Conservation (phyloP, 2,797 vertebrate genomes). For the Hyperoplus lanceolatus region DNA sequence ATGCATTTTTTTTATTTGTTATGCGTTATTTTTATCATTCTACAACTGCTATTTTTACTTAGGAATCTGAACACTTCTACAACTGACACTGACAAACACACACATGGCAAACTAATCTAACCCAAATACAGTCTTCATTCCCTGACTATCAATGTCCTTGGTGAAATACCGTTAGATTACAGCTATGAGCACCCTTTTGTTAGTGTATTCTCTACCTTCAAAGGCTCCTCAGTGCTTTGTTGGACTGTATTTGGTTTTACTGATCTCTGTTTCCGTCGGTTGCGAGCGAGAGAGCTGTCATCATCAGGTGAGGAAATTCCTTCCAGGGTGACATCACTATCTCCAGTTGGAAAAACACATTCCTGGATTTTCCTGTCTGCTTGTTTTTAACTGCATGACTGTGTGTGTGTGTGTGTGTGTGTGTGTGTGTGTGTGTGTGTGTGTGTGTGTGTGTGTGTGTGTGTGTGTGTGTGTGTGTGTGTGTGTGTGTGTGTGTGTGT, state of each 20-base stretch:
- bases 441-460: neutral
- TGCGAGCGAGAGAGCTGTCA: conserved; percentile 49
- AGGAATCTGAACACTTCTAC: neutral
- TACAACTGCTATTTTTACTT: neutral
- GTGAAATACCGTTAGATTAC: neutral
- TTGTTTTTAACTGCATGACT: conserved; percentile 15
- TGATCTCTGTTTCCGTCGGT: conserved; percentile 12
- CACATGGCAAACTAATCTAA: neutral
- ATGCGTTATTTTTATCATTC: neutral
- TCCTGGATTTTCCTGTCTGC: conserved; percentile 24
- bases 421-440: conserved; percentile 1
- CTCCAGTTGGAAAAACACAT: conserved; percentile 56
- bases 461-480: neutral
- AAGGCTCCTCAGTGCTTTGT: conserved; percentile 2
- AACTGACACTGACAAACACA: neutral
- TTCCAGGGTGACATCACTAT: conserved; percentile 57
- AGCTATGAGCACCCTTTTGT: too few relatives aligned
- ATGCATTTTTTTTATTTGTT: neutral
- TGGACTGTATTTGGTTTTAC: conserved; percentile 1
- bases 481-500: conserved; percentile 3
- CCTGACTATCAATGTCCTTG: neutral
- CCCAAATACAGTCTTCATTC: neutral
- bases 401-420: neutral
- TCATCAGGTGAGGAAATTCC: conserved; percentile 64
- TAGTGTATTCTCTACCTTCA: neutral